phyloP scores from a whole-genome alignment of 2,888 invertebrate genomes.

The Apeira syringaria region DNA sequence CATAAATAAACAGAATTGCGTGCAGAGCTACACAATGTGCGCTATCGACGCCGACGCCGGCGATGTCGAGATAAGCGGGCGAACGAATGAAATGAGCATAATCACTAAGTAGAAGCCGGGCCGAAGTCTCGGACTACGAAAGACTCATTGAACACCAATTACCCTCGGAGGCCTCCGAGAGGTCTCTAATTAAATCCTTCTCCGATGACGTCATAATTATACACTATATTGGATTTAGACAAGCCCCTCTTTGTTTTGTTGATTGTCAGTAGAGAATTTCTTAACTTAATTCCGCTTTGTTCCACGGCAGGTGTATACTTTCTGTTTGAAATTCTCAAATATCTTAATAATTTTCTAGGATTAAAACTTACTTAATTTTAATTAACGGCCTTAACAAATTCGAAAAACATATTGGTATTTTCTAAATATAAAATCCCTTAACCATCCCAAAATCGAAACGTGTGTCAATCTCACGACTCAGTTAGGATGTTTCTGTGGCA shows the following conservation, averaged over 20 bases:
- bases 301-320: constrained; percentile 4
- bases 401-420: too few species aligned
- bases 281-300: constrained; percentile 14
- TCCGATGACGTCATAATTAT: constrained; percentile 83
- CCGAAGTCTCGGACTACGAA: constrained; percentile 70
- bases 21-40: constrained; percentile 14
- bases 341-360: too few species aligned
- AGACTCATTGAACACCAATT: constrained; percentile 82
- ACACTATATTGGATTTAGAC: constrained; percentile 76
- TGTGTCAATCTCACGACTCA: too few species aligned
- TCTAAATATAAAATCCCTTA: too few species aligned
- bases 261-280: constrained; percentile 62
- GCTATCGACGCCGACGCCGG: constrained; percentile 18
- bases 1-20: neutral
- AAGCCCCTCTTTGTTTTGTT: constrained; percentile 68
- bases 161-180: constrained; percentile 74
- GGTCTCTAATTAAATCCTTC: constrained; percentile 83
- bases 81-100: constrained; percentile 49
- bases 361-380: too few species aligned
- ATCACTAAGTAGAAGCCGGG: constrained; percentile 65
- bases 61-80: constrained; percentile 21
- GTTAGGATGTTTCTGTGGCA: too few species aligned
- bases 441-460: too few species aligned
- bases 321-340: neutral
- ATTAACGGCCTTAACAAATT: too few species aligned